Percentiles rank a stretch among this genome's conserved stretches.
These are phyloP conservation scores for Chrysolina americana DNA, from an alignment of 2,888 invertebrate genomes.

Conservation along the genomic window DNA sequence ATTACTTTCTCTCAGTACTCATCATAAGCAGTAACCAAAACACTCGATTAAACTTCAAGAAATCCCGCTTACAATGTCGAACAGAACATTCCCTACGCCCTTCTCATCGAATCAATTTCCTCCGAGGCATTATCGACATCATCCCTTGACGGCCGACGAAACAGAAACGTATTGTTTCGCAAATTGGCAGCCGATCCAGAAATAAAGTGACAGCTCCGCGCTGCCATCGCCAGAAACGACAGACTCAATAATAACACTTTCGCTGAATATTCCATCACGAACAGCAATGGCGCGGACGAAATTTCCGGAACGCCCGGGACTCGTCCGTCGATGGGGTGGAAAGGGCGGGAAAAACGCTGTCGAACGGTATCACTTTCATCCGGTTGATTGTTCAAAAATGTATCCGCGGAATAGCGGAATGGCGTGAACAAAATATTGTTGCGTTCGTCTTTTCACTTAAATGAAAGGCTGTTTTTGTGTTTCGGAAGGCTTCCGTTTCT, in stretches of 20 bases:
- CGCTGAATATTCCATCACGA: constrained; percentile 33
- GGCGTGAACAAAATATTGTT: constrained; percentile 4
- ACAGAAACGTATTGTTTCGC: constrained; percentile 35
- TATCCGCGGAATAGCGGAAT: neutral
- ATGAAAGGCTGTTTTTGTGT: neutral
- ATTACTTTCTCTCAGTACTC: too few relatives aligned
- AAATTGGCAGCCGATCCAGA: constrained; percentile 38
- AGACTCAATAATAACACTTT: constrained; percentile 34
- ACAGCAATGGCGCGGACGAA: constrained; percentile 29
- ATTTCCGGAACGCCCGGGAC: constrained; percentile 26
- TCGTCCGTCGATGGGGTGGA: neutral
- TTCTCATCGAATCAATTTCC: constrained; percentile 11
- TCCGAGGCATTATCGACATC: constrained; percentile 16
- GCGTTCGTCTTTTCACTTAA: neutral
- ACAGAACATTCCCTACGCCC: neutral
- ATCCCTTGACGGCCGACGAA: neutral
- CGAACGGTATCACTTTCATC: constrained; percentile 22
- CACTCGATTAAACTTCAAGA: neutral
- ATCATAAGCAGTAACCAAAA: too few relatives aligned
- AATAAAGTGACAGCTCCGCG: constrained; percentile 34
- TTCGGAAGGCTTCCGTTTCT: constrained; percentile 4
- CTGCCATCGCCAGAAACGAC: constrained; percentile 27
- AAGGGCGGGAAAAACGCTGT: constrained; percentile 13
- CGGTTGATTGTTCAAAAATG: constrained; percentile 24
- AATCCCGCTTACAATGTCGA: neutral